These are phyloP conservation scores for Plagiodera versicolora DNA, from an alignment of 2,888 invertebrate species.

Conservation along the genomic window DNA sequence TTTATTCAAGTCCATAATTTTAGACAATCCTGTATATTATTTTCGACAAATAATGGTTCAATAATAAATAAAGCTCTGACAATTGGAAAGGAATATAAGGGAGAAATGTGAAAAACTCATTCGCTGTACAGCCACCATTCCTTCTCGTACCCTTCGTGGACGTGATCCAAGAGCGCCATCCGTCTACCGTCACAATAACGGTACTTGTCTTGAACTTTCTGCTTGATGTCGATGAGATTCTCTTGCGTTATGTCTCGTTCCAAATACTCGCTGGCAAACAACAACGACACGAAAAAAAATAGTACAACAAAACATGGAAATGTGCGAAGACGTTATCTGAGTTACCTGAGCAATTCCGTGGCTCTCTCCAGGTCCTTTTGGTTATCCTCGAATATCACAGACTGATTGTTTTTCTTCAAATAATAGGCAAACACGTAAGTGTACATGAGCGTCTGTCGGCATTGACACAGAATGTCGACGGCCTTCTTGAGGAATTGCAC, in stretches of 20 bases:
- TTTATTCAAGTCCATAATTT: too few species aligned
- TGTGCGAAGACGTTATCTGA: too few species aligned
- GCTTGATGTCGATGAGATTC: slow-evolving; percentile 96
- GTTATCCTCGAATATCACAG: slow-evolving; percentile 98
- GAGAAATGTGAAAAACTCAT: slow-evolving; percentile 54
- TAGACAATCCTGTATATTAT: too few species aligned
- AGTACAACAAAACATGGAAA: too few species aligned
- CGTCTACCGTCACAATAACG: slow-evolving; percentile 97
- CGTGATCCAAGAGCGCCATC: slow-evolving; percentile 93
- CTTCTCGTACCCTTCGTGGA: slow-evolving; percentile 98
- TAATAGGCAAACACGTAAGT: slow-evolving; percentile 99
- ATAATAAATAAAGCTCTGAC: slow-evolving; percentile 27
- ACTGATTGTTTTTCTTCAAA: slow-evolving; percentile 96
- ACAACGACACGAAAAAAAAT: not conserved
- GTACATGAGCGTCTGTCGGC: slow-evolving; percentile 98
- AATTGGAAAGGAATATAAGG: slow-evolving; percentile 21
- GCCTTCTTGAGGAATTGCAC: slow-evolving; percentile 98
- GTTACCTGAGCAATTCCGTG: slow-evolving; percentile 81
- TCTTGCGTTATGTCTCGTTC: slow-evolving; percentile 97
- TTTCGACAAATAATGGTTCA: slow-evolving; percentile 29
- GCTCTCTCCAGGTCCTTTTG: slow-evolving; percentile 97
- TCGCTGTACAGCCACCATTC: slow-evolving; percentile 97
- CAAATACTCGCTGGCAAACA: slow-evolving; percentile 80
- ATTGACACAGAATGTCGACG: slow-evolving; percentile 95
- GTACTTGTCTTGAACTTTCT: slow-evolving; percentile 98